Conservation (phyloP, 2,797 vertebrate species). For the Leptoclinus maculatus region DNA sequence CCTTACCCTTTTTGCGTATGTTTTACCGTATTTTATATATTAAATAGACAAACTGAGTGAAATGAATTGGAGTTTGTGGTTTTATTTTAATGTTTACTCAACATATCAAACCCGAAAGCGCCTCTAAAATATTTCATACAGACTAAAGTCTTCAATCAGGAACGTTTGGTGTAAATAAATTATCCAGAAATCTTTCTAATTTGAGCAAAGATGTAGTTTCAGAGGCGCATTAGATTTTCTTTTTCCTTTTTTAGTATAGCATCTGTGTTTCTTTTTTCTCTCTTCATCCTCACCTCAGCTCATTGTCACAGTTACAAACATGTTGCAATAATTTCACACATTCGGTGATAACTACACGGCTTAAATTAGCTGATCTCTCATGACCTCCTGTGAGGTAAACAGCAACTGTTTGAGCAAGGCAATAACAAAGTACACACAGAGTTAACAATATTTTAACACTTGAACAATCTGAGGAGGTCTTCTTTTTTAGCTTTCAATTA, state of each 20-base stretch:
- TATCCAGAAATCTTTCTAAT: background rate
- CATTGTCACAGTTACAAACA: constrained; percentile 20
- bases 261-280: background rate
- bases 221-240: background rate
- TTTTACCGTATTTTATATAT: constrained; percentile 94
- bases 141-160: background rate
- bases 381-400: constrained; percentile 15
- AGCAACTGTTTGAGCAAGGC: background rate
- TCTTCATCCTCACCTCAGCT: constrained; percentile 13
- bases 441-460: background rate
- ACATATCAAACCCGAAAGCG: background rate
- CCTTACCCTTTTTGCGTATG: constrained; percentile 90
- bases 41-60: constrained; percentile 91
- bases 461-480: background rate
- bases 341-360: constrained; percentile 31
- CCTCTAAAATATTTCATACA: background rate
- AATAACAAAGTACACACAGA: background rate
- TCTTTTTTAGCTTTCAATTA: background rate
- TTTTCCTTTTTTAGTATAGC: background rate
- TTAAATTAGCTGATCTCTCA: constrained; percentile 44
- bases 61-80: constrained; percentile 60
- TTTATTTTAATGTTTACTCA: constrained; percentile 31
- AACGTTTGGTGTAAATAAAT: background rate
- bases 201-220: background rate
- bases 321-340: constrained; percentile 9